Conservation (phyloP, 2,888 invertebrate genomes). For the Pollenia amentaria region DNA sequence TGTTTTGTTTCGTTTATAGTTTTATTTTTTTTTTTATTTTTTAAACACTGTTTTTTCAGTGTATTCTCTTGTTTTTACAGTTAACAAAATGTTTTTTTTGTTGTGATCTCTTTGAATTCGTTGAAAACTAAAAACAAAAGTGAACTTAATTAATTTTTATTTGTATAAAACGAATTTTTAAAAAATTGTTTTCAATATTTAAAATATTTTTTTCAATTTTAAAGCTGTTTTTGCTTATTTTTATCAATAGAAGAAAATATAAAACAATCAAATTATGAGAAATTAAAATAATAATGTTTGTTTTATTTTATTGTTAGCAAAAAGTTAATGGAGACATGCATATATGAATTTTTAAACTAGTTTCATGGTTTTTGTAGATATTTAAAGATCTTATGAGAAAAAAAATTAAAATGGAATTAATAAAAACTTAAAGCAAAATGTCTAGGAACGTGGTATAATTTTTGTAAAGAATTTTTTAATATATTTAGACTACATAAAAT, state of each 20-base stretch:
- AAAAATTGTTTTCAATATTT: neutral
- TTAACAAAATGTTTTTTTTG: too few relatives aligned
- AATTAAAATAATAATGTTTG: too few relatives aligned
- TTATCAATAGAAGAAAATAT: slow-evolving; percentile 79
- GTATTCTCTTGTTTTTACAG: neutral
- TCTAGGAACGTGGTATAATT: slow-evolving; percentile 1
- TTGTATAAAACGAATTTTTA: too few relatives aligned
- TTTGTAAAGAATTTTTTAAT: slow-evolving; percentile 26
- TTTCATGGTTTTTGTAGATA: too few relatives aligned
- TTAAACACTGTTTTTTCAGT: neutral
- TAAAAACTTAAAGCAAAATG: neutral
- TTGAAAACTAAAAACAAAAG: too few relatives aligned
- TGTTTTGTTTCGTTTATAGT: neutral
- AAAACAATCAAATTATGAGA: neutral
- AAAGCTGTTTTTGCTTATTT: slow-evolving; percentile 18
- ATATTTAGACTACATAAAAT: too few relatives aligned
- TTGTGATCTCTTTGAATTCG: too few relatives aligned
- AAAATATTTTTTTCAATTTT: neutral
- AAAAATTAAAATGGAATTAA: neutral
- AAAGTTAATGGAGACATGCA: too few relatives aligned
- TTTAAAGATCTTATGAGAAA: too few relatives aligned
- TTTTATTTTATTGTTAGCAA: too few relatives aligned
- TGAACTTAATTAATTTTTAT: too few relatives aligned
- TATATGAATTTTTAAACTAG: too few relatives aligned
- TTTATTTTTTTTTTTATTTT: neutral